Conservation (phyloP, 2,113 vertebrate genomes). For the Tachuris rubrigastra region DNA sequence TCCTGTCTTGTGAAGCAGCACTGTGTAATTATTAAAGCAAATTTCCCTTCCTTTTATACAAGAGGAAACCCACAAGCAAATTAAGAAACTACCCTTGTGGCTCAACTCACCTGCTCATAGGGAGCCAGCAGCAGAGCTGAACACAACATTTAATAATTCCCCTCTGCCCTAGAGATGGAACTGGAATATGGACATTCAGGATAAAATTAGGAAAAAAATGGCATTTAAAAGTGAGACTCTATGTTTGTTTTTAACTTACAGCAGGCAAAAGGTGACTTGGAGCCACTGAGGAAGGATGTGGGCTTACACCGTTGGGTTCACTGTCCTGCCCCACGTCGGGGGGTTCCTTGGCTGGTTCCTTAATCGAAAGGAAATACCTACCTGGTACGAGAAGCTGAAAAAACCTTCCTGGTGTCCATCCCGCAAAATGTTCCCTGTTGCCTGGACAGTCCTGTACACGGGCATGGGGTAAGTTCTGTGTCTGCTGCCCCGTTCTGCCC, state of each 20-base stretch:
- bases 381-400: slow-evolving; percentile 79
- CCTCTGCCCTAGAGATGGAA: neutral
- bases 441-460: slow-evolving; percentile 84
- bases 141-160: neutral
- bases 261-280: neutral
- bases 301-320: slow-evolving; percentile 78
- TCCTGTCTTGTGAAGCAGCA: neutral
- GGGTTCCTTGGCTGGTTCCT: slow-evolving; percentile 79
- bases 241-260: neutral
- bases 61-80: neutral
- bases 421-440: slow-evolving; percentile 77
- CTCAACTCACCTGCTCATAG: neutral
- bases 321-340: slow-evolving; percentile 84
- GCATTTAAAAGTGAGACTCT: neutral
- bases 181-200: neutral
- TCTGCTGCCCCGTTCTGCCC: rapidly evolving
- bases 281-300: slow-evolving; percentile 70
- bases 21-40: neutral
- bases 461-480: slow-evolving; percentile 81
- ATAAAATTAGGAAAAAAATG: neutral
- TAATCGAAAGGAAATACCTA: slow-evolving; percentile 69
- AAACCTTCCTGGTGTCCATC: slow-evolving; percentile 86
- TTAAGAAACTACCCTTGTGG: neutral
- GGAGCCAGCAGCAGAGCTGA: neutral
- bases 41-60: neutral